Conservation (phyloP, 2,113 vertebrate genomes). For the Nothocercus julius region DNA sequence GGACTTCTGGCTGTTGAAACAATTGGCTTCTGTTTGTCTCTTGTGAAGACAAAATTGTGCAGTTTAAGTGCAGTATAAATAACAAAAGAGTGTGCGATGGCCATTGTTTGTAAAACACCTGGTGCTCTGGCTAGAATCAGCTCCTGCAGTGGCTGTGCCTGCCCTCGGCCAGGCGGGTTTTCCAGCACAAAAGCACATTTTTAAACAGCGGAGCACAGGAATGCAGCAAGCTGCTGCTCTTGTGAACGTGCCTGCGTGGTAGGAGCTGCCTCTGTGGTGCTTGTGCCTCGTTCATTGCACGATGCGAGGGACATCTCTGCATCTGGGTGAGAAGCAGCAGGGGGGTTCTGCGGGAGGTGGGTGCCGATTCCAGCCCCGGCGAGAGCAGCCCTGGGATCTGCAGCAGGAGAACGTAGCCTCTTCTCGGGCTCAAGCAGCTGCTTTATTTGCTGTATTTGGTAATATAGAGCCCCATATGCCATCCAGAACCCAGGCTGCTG, state of each 20-base stretch:
- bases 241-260: rapidly evolving
- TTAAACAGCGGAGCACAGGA: background rate
- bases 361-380: background rate
- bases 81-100: background rate
- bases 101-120: background rate
- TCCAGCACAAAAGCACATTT: too few species aligned
- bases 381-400: background rate
- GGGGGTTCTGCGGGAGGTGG: background rate
- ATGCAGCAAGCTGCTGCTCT: background rate
- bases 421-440: background rate
- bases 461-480: background rate
- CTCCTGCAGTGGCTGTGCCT: background rate
- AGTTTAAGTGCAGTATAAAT: background rate
- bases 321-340: background rate
- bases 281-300: background rate
- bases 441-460: too few species aligned
- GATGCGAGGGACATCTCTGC: background rate
- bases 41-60: slow-evolving; percentile 11
- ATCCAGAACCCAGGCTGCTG: background rate
- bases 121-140: background rate
- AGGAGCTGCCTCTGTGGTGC: too few species aligned
- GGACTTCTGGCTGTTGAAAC: background rate
- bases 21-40: background rate
- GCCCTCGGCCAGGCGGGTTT: too few species aligned
- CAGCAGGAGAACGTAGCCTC: background rate